Evolutionary conservation across 2,113 vertebrate genomes (phyloP).

Genomic region (Tautogolabrus adspersus): DNA sequence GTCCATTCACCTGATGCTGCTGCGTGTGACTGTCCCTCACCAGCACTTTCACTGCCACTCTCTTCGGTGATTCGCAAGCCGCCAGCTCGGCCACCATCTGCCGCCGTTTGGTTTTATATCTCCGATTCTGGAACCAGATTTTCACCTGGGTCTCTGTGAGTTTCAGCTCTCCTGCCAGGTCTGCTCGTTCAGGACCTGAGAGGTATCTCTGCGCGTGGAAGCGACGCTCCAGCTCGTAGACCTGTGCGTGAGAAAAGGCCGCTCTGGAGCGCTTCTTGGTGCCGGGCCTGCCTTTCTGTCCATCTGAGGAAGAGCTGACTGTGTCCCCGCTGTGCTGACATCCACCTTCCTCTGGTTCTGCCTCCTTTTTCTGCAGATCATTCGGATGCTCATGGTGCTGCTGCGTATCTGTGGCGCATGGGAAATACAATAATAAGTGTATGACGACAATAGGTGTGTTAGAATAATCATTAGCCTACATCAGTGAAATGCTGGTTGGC

Average conservation of each 20-base stretch:
- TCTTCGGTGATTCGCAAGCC: slow-evolving; percentile 61
- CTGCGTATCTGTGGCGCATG: slow-evolving; percentile 23
- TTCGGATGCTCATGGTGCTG: not conserved
- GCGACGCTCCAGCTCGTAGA: slow-evolving; percentile 85
- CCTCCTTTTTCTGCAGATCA: not conserved
- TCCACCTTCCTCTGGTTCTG: slow-evolving; percentile 2
- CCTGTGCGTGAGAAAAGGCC: slow-evolving; percentile 86
- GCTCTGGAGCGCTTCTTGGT: slow-evolving; percentile 85
- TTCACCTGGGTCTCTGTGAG: slow-evolving; percentile 88
- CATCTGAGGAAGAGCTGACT: slow-evolving; percentile 36
- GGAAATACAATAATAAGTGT: slow-evolving; percentile 3
- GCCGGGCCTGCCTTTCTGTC: slow-evolving; percentile 31
- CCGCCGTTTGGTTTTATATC: slow-evolving; percentile 87
- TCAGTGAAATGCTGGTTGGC: too few species aligned
- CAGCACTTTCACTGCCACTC: slow-evolving; percentile 83
- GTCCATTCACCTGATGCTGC: slow-evolving; percentile 59
- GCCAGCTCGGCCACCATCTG: slow-evolving; percentile 74
- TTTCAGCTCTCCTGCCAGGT: slow-evolving; percentile 82
- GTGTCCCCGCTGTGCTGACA: slow-evolving; percentile 21
- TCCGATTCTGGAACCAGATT: slow-evolving; percentile 89
- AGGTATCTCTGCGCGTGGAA: slow-evolving; percentile 84
- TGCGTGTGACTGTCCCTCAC: slow-evolving; percentile 81
- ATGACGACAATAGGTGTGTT: not conserved
- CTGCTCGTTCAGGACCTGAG: slow-evolving; percentile 83
- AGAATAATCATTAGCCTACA: not conserved